Evolutionary conservation across 2,797 vertebrate species (phyloP).

Genomic region (Scomberomorus guttatus): DNA sequence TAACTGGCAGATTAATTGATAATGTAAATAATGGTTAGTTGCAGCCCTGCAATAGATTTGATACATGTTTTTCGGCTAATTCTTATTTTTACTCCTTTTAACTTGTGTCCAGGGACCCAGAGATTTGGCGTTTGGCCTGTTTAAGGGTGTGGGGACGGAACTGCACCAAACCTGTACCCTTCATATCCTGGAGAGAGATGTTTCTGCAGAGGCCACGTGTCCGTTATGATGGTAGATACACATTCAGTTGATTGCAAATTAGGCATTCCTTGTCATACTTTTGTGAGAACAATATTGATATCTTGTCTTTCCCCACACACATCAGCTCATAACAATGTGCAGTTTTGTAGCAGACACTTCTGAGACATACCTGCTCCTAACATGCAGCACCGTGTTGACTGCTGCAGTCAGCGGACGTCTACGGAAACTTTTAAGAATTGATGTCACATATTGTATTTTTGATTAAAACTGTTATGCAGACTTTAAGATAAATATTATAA

Average conservation of each 20-base stretch:
- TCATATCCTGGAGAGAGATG: constrained; percentile 97
- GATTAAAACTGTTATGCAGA: neutral
- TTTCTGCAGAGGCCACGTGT: constrained; percentile 95
- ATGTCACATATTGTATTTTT: neutral
- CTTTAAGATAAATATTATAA: too few relatives aligned
- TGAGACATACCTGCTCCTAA: neutral
- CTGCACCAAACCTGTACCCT: constrained; percentile 92
- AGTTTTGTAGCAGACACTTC: neutral
- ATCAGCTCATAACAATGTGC: neutral
- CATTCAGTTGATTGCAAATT: neutral
- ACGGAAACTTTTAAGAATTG: neutral
- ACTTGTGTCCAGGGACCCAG: constrained; percentile 90
- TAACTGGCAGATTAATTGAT: too few relatives aligned
- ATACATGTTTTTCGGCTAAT: neutral
- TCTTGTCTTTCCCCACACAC: neutral
- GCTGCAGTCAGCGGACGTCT: neutral
- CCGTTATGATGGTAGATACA: constrained; percentile 93
- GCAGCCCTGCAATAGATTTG: too few relatives aligned
- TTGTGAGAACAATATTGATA: neutral
- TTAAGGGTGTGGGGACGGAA: constrained; percentile 95
- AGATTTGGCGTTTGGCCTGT: constrained; percentile 97
- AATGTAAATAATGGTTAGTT: too few relatives aligned
- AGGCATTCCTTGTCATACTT: neutral
- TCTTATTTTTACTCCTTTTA: neutral
- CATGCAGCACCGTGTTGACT: neutral